Evolutionary conservation across 1,140 invertebrate genomes (phyloP).

Genomic region (Monochamus saltuarius): DNA sequence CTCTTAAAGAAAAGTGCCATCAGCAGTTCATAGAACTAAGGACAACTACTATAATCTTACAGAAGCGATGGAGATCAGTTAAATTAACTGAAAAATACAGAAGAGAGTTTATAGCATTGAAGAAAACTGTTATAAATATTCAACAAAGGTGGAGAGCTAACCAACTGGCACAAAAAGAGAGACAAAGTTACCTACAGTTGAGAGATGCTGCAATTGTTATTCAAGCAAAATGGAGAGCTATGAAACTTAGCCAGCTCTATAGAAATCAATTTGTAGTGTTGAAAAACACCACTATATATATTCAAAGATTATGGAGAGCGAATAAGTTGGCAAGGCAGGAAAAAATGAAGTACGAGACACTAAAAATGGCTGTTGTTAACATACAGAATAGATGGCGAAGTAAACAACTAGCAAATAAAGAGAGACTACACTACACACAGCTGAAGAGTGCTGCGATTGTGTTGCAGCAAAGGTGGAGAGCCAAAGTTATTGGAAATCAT

Average conservation of each 20-base stretch:
- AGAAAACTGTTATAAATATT: background rate
- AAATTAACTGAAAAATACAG: constrained; percentile 7
- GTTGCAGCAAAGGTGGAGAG: constrained; percentile 43
- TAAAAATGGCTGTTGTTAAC: constrained; percentile 34
- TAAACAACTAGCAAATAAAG: constrained; percentile 42
- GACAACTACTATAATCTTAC: constrained; percentile 48
- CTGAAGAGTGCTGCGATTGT: constrained; percentile 38
- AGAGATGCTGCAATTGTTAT: constrained; percentile 50
- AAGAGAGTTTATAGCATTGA: background rate
- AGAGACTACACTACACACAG: constrained; percentile 44
- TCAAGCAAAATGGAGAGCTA: constrained; percentile 54
- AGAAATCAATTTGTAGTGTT: constrained; percentile 28
- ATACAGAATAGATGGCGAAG: constrained; percentile 52
- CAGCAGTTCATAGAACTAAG: constrained; percentile 41
- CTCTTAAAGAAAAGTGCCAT: constrained; percentile 36
- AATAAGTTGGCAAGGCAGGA: constrained; percentile 22
- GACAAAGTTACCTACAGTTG: constrained; percentile 44
- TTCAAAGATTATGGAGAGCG: constrained; percentile 49
- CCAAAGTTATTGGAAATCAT: background rate
- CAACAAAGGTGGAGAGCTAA: constrained; percentile 14
- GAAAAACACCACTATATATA: constrained; percentile 5
- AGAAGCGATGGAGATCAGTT: constrained; percentile 51
- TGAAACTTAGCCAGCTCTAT: constrained; percentile 40
- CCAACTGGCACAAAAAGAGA: constrained; percentile 15
- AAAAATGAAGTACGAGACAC: constrained; percentile 11